phyloP scores from a whole-genome alignment of 2,797 vertebrate genomes.

The Hyperoplus lanceolatus region DNA sequence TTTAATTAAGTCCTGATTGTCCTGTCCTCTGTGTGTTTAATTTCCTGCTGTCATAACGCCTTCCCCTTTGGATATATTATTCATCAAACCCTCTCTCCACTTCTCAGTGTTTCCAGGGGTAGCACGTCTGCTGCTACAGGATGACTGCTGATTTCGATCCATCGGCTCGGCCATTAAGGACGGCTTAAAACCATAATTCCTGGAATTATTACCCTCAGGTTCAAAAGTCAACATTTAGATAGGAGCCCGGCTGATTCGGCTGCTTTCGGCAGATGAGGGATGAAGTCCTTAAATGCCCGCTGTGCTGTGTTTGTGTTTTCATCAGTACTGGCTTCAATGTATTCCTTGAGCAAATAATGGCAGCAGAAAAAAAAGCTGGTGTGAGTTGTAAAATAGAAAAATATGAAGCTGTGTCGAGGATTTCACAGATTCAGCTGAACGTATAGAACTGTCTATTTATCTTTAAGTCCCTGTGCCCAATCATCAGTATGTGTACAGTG shows the following conservation, averaged over 20 bases:
- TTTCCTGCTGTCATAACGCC: slow-evolving; percentile 86
- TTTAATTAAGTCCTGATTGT: slow-evolving; percentile 86
- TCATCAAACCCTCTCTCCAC: slow-evolving; percentile 79
- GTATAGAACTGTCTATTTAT: slow-evolving; percentile 23
- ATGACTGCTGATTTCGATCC: slow-evolving; percentile 73
- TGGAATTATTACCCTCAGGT: slow-evolving; percentile 75
- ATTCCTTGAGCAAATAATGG: slow-evolving; percentile 41
- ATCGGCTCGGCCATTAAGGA: slow-evolving; percentile 69
- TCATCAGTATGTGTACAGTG: slow-evolving; percentile 12
- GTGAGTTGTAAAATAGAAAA: slow-evolving; percentile 29
- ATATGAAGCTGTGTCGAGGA: slow-evolving; percentile 13
- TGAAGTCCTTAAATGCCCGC: slow-evolving; percentile 53
- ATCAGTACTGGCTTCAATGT: slow-evolving; percentile 48
- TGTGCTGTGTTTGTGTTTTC: slow-evolving; percentile 62
- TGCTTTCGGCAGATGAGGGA: slow-evolving; percentile 54
- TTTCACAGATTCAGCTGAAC: slow-evolving; percentile 48
- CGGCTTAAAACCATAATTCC: slow-evolving; percentile 76
- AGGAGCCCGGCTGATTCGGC: slow-evolving; percentile 55
- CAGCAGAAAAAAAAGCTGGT: neutral
- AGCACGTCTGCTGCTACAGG: slow-evolving; percentile 49
- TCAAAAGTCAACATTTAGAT: slow-evolving; percentile 83
- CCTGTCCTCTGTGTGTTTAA: slow-evolving; percentile 84
- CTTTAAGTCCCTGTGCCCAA: slow-evolving; percentile 6
- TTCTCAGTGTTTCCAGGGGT: slow-evolving; percentile 70
- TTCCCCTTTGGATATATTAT: slow-evolving; percentile 85